phyloP scores from a whole-genome alignment of 2,888 invertebrate genomes.

The Escarpia spicata region DNA sequence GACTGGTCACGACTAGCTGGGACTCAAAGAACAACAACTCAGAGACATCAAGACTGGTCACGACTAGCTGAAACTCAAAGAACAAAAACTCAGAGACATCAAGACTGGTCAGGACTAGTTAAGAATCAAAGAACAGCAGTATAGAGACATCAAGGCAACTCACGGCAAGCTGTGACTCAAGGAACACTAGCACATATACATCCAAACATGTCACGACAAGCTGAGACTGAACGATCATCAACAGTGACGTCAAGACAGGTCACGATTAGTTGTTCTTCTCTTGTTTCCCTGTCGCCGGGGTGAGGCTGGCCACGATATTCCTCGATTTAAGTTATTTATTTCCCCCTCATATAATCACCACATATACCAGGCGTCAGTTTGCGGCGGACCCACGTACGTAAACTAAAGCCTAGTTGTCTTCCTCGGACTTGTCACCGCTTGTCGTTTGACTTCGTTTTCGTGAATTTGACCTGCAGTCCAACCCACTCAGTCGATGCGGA shows the following conservation, averaged over 20 bases:
- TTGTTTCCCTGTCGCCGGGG: neutral
- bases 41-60: too few relatives aligned
- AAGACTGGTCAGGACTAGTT: neutral
- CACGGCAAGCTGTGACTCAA: too few relatives aligned
- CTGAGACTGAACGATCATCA: neutral
- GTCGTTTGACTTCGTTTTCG: neutral
- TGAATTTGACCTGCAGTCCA: neutral
- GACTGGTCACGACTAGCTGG: too few relatives aligned
- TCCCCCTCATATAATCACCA: neutral
- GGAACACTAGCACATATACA: too few relatives aligned
- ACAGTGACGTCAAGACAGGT: neutral
- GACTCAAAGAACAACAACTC: too few relatives aligned
- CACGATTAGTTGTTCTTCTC: neutral
- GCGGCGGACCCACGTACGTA: neutral
- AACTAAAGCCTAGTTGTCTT: neutral
- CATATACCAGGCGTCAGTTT: neutral
- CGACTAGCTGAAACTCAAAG: neutral
- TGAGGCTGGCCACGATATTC: too few relatives aligned
- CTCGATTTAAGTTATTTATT: too few relatives aligned
- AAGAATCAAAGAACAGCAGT: neutral
- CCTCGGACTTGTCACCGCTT: neutral
- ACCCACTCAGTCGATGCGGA: neutral
- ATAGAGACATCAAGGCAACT: neutral
- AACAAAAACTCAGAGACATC: neutral
- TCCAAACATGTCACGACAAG: too few relatives aligned